phyloP scores from a whole-genome alignment of 2,888 invertebrate genomes.

The Aproaerema taeniolella region DNA sequence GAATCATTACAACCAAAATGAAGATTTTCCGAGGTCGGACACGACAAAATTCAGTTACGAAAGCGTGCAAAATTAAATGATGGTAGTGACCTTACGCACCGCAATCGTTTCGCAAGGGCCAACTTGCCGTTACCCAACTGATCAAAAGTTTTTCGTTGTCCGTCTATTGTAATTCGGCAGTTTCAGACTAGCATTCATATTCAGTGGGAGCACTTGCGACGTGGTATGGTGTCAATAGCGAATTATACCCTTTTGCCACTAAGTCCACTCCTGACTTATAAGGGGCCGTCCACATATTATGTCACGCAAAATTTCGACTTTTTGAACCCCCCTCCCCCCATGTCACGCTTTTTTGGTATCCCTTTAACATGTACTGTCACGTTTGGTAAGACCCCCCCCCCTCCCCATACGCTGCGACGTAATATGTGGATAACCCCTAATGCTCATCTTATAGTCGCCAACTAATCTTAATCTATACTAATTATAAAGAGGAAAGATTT shows the following conservation, averaged over 20 bases:
- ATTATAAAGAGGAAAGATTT: too few species aligned
- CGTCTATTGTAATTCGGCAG: conserved; percentile 36
- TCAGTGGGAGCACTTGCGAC: conserved; percentile 20
- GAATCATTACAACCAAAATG: background rate
- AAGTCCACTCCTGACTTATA: too few species aligned
- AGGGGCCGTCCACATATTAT: too few species aligned
- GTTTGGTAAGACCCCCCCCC: too few species aligned
- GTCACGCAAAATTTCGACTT: too few species aligned
- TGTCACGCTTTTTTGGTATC: too few species aligned
- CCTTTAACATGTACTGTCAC: too few species aligned
- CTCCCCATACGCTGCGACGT: too few species aligned
- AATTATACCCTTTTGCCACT: background rate
- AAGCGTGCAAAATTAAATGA: conserved; percentile 68
- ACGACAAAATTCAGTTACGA: conserved; percentile 35
- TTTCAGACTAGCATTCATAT: conserved; percentile 30
- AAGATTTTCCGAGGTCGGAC: conserved; percentile 10
- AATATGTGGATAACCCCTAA: too few species aligned
- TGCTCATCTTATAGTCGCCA: too few species aligned
- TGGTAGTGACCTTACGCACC: conserved; percentile 67
- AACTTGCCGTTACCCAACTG: conserved; percentile 38
- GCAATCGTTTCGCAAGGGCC: conserved; percentile 47
- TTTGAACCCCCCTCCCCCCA: too few species aligned
- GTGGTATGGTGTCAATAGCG: conserved; percentile 3
- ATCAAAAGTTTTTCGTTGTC: conserved; percentile 30
- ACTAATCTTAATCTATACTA: too few species aligned